Conservation (phyloP, 2,888 invertebrate genomes). For the Cephus pulcher region DNA sequence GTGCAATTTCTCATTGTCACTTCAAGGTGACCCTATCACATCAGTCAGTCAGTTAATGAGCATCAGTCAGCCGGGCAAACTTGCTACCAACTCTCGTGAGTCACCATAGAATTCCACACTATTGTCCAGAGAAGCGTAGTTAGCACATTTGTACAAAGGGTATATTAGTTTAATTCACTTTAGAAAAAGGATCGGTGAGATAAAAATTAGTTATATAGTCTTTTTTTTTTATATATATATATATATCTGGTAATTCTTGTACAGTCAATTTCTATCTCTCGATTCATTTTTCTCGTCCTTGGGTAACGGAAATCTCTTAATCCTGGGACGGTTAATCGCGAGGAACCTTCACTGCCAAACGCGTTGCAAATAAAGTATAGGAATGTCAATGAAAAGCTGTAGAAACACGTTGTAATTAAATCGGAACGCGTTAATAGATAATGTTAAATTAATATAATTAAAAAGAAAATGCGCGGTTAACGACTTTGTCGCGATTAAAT, state of each 20-base stretch:
- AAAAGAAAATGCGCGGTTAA: background rate
- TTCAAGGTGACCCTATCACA: background rate
- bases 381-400: background rate
- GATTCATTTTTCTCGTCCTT: background rate
- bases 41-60: background rate
- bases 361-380: background rate
- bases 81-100: background rate
- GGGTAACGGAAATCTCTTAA: background rate
- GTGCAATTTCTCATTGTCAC: background rate
- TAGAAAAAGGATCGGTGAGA: background rate
- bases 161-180: background rate
- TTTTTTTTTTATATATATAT: too few relatives aligned
- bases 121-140: background rate
- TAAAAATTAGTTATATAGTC: background rate
- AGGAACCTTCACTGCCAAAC: background rate
- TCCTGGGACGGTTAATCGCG: background rate
- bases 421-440: background rate
- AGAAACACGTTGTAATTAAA: background rate
- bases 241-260: background rate
- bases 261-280: background rate
- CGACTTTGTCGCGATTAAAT: background rate
- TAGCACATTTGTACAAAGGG: background rate
- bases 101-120: background rate
- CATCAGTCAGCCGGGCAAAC: background rate
- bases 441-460: background rate